Base-by-base conservation (phyloP, 1,140 invertebrate species). In the Orius laevigatus region DNA sequence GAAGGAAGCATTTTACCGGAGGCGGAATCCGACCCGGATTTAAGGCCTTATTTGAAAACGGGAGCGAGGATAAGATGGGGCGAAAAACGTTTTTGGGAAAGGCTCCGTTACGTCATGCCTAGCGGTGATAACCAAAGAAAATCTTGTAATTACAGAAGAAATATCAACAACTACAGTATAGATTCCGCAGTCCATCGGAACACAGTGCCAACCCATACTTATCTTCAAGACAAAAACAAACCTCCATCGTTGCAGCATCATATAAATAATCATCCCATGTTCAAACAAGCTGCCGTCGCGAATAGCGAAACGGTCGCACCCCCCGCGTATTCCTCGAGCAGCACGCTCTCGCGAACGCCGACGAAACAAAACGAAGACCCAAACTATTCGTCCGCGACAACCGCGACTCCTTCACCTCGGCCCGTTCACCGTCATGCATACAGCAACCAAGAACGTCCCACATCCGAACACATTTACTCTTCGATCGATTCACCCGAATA, bases 1-100 rank as follows among this genome's bases (percentile, higher is more conserved):
- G 78, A 88, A 51, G 83, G 83, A 12, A 78, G 83, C 20, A 73
- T 84, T 5, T 66, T 78, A 6, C 70, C 74, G 16, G 84, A 90
- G 57, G 76, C 83, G 12, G 80, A 89, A 59, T 70, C 84, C 34
- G 89, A 93, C 58, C 79, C 81, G 3, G 89, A 94, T 61, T 67
- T 94, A 31, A 71, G 84, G 56, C 78, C 86, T 1, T 94, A 91
- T 59, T 67, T 94, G 6, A 86, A 90, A 60, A 87, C 85, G 5
- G 78, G 79, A 55, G 74, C 81, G 6, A 72, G 81, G 36, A 66
- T 94, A n/a, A 71, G 78, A 53, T 91, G 85, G 83, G 84, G 82
- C 53, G 85, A 92, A 59, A 84, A 82, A 56, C 72, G 81, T 58
- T 94, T 94, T 66, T 92, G 88, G 87, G 85, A 92, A 61, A 79